Evolutionary conservation across 2,888 invertebrate species (phyloP), one percentile per base, ranked within the genome.

Genomic region (Myopa tessellatipennis): DNA sequence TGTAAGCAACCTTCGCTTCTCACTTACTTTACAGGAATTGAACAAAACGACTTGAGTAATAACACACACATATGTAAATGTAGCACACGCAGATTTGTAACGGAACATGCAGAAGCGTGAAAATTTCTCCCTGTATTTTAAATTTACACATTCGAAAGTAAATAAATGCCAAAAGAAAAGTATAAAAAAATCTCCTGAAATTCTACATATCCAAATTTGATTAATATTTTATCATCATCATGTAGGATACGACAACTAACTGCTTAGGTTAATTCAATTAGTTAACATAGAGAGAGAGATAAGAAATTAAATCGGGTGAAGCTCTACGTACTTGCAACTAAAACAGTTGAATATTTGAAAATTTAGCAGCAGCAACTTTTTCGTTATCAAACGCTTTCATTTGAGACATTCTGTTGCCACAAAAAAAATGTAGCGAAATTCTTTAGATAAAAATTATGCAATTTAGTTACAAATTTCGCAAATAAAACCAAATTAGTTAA

Each of bases 201-300:
- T 85, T 85, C 82, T 85, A 87, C 87, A 87, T 87, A 87, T 87
- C 87, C 85, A 86, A 84, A 86, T 85, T 85, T 80, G 78, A 81
- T 79, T 78, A 75, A 80, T 80, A 79, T 79, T 78, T 79, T 63
- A 68, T 68, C 68, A 68, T 16, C 68, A 58, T 18, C 26, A 12
- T 60, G 38, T 58, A 40, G 36, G 26, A 26, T 34, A 40, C 2
- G 18, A 72, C 14, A 79, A 79, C 74, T 72, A 68, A 74, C 8
- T 63, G 76, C 77, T 78, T 79, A 74, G 71, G 36, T 68, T 65
- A 76, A 74, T 50, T 60, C 26, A 50, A 74, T n/a, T 14, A 63
- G n/a, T 63, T 16, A 74, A 52, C 10, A 40, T 26, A 26, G 26
- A 61, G 45, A 36, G 45, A 36, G 68, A 38, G 68, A 18, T 26